Evolutionary conservation across 2,888 invertebrate genomes (phyloP), one percentile per base, ranked within the genome.

Genomic region (Andricus quercusramuli): DNA sequence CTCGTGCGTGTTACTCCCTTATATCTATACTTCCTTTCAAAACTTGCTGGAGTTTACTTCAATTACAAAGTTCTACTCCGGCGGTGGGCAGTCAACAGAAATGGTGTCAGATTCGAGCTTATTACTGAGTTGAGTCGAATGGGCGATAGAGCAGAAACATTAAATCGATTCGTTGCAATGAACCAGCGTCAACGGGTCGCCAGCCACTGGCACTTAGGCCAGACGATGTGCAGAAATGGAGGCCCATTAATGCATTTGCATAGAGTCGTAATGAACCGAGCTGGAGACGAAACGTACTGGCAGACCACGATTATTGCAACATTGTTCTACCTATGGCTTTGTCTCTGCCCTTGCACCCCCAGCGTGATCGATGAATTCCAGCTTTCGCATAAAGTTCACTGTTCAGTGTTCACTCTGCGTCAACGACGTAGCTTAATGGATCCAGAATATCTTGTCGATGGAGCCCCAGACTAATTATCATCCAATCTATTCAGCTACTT

Each of bases 161-260:
- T 83, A 81, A 83, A 82, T 85, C 81, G 82, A 84, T 83, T 83
- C 79, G 76, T 66, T 65, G 80, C 79, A 22, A 56, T 65, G 74
- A 78, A 81, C 77, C 79, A 77, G 37, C 56, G 67, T 66, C 79
- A 77, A 37, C 59, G 67, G 70, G 64, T 66, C 68, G 80, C 62
- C 67, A 68, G n/a, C 74, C 70, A 77, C 74, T 77, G 77, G 78
- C 80, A 79, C 78, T 82, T 77, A 79, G 80, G 78, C 77, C 67
- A 67, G 25, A 66, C 78, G 76, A 82, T 78, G 62, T 79, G 78
- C 25, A 79, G 74, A 62, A 84, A 81, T 80, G 83, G 80, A 80
- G 83, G 82, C 78, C 79, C 82, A 83, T 83, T 83, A 80, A 81
- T 79, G 78, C 79, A 80, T 82, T 83, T 83, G 82, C 84, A 81